Conservation (phyloP, 2,888 invertebrate species). For the Choristoneura rosaceana region DNA sequence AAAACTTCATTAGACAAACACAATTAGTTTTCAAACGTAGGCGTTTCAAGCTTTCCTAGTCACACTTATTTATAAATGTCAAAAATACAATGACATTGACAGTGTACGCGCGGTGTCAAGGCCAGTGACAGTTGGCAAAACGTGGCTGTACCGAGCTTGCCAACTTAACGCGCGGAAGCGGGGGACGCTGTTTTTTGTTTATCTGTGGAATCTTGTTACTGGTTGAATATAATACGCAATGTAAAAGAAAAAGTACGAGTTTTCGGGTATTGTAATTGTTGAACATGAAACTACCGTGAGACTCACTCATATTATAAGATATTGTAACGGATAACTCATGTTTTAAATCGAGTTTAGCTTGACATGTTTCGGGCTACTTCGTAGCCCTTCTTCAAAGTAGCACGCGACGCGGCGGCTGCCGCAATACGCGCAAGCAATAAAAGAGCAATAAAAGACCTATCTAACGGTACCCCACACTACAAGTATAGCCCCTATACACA, state of each 20-base stretch:
- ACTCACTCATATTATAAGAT: too few relatives aligned
- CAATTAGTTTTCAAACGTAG: slow-evolving; percentile 35
- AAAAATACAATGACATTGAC: slow-evolving; percentile 54
- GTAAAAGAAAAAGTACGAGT: not conserved
- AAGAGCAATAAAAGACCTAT: too few relatives aligned
- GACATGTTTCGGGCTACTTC: too few relatives aligned
- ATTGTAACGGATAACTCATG: too few relatives aligned
- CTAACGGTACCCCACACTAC: too few relatives aligned
- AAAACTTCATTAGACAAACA: slow-evolving; percentile 32
- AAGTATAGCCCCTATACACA: too few relatives aligned
- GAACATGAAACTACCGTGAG: too few relatives aligned
- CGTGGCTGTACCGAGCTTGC: slow-evolving; percentile 42
- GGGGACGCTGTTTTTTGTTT: slow-evolving; percentile 8
- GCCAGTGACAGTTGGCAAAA: slow-evolving; percentile 49
- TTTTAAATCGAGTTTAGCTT: too few relatives aligned
- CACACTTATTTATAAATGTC: slow-evolving; percentile 43
- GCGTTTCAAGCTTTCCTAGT: slow-evolving; percentile 33
- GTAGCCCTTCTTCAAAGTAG: too few relatives aligned
- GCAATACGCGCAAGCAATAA: too few relatives aligned
- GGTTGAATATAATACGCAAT: not conserved
- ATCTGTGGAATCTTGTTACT: slow-evolving; percentile 18
- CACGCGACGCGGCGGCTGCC: too few relatives aligned
- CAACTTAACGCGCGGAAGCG: slow-evolving; percentile 36
- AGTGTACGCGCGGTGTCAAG: slow-evolving; percentile 56
- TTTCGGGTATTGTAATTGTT: too few relatives aligned